A percentile compares a stretch with the other conserved stretches of the same genome.
Evolutionary conservation across 2,797 vertebrate species (phyloP).

Genomic region (Eupleurogrammus muticus): DNA sequence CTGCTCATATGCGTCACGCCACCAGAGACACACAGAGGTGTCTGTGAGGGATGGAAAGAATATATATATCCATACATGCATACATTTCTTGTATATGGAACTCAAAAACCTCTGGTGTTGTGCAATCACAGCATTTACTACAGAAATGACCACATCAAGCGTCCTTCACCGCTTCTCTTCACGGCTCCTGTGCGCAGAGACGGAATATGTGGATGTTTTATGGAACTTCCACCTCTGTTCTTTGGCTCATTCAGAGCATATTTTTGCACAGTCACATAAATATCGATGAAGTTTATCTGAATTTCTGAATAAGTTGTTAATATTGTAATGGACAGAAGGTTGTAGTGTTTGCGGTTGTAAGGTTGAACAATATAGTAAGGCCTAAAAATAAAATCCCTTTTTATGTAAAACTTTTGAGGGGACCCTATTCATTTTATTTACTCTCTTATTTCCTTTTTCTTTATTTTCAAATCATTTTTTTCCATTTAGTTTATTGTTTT

Average conservation of each 20-base stretch:
- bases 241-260: conserved; percentile 29
- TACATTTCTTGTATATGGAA: conserved; percentile 7
- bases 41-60: conserved; percentile 25
- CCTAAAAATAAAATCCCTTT: too few relatives aligned
- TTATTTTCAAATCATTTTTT: too few relatives aligned
- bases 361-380: background rate
- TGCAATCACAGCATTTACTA: conserved; percentile 23
- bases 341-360: background rate
- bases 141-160: conserved; percentile 6
- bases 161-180: background rate
- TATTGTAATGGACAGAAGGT: background rate
- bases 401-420: too few relatives aligned
- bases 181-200: background rate
- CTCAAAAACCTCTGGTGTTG: conserved; percentile 35
- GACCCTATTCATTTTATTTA: too few relatives aligned
- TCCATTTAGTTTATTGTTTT: too few relatives aligned
- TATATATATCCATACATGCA: conserved; percentile 10
- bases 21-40: conserved; percentile 28
- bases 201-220: background rate
- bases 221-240: conserved; percentile 12
- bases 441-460: too few relatives aligned
- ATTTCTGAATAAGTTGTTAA: conserved; percentile 7
- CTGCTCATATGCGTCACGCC: conserved; percentile 56
- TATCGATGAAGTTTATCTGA: conserved; percentile 30
- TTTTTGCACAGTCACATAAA: conserved; percentile 39